A percentile compares a stretch with the other conserved stretches of the same genome.
phyloP scores from a whole-genome alignment of 2,113 vertebrate species.

The Dolichallabes microphthalmus region DNA sequence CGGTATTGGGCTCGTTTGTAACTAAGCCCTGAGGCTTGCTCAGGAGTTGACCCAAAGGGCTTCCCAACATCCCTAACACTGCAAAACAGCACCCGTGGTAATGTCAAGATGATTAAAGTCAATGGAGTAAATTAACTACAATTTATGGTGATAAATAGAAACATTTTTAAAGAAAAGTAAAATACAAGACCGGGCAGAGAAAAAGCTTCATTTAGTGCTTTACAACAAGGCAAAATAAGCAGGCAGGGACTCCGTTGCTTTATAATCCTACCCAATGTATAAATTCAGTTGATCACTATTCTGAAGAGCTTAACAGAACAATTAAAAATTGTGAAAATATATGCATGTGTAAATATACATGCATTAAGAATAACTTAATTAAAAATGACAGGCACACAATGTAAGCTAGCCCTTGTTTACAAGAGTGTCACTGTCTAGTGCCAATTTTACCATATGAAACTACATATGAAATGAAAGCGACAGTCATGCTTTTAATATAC shows the following conservation, averaged over 20 bases:
- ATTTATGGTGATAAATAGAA: not conserved
- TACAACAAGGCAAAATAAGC: slow-evolving; percentile 24
- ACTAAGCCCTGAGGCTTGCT: slow-evolving; percentile 82
- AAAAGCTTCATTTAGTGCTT: not conserved
- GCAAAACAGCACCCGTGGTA: not conserved
- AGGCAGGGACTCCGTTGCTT: slow-evolving; percentile 57
- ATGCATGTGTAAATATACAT: not conserved
- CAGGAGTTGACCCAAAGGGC: slow-evolving; percentile 79
- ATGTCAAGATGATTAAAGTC: not conserved
- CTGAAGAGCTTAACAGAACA: not conserved
- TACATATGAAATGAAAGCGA: not conserved
- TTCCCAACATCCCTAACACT: slow-evolving; percentile 83
- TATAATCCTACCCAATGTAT: slow-evolving; percentile 42
- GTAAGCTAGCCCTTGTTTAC: not conserved
- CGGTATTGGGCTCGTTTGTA: slow-evolving; percentile 75
- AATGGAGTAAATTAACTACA: fast-evolving
- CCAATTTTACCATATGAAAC: not conserved
- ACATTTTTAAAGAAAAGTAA: not conserved
- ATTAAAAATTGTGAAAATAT: too few relatives aligned
- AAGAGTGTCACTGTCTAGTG: not conserved
- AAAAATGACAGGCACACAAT: not conserved
- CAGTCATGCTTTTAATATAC: not conserved
- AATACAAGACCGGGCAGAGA: not conserved
- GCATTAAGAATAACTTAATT: not conserved
- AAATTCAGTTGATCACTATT: not conserved